Evolutionary conservation across 2,113 vertebrate species (phyloP), one percentile per base, ranked within the genome.

Genomic region (Cololabis saira): DNA sequence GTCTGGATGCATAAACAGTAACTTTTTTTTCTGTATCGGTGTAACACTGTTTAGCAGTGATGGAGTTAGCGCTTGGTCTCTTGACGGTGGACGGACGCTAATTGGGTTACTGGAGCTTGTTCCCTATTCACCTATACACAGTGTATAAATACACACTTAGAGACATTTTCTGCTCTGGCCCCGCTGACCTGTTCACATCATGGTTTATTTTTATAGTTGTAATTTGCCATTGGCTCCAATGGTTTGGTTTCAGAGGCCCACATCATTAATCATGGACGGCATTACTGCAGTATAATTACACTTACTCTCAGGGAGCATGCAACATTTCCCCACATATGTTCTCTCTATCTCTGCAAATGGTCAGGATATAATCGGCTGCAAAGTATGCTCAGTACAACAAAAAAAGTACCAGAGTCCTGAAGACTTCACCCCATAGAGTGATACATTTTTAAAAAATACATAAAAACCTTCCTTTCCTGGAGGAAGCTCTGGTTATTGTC

Each of bases 261-360:
- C 78, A 82, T 87, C 88, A 83, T 93, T 90, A 88, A 90, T 92
- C 90, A 91, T 45, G 65, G 75, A 85, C 80, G 76, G 71, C 82
- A 88, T 82, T 85, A 83, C 78, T 80, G 80, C 84, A 79, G 88
- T 87, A 75, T 89, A 90, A 92, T 93, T 90, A 88, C 78, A 91
- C 83, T 84, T 83, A 85, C 64, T 78, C 60, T 61, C 50, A 57
- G 85, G 72, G 85, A 86, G 84, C 73, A 68, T 45, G 45, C 78
- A 78, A 73, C 78, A 71, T 79, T 74, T 83, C 70, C 67, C 44
- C 44, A 67, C 16, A 18, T 71, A 56, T 63, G 65, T 5, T 27
- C 65, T 30, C 67, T 45, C 42, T 58, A 40, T 77, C 61, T 75
- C 67, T 68, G 60, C 56, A 65, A 41, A 50, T 18, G 61, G 49